phyloP scores from a whole-genome alignment of 2,888 invertebrate genomes.

The Drosophila algonquin region DNA sequence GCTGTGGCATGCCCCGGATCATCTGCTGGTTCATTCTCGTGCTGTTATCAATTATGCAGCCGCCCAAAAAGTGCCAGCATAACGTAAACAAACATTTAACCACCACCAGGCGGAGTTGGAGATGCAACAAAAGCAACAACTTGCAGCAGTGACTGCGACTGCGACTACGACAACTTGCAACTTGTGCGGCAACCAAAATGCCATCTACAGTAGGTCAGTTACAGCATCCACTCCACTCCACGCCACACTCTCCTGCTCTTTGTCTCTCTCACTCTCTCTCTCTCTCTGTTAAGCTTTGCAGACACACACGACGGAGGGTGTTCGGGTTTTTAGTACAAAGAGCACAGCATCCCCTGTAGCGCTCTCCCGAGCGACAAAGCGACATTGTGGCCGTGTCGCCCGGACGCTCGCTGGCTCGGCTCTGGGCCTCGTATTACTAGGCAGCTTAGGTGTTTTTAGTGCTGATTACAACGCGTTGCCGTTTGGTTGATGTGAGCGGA shows the following conservation, averaged over 20 bases:
- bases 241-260: slow-evolving; percentile 17
- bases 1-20: slow-evolving; percentile 1
- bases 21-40: neutral
- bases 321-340: slow-evolving; percentile 65
- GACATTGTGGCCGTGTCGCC: slow-evolving; percentile 55
- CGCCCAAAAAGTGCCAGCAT: slow-evolving; percentile 60
- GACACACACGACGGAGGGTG: slow-evolving; percentile 16
- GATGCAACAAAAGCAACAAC: slow-evolving; percentile 18
- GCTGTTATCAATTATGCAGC: slow-evolving; percentile 69
- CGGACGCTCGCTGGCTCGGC: slow-evolving; percentile 24
- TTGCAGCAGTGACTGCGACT: neutral
- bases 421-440: slow-evolving; percentile 52
- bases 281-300: slow-evolving; percentile 7
- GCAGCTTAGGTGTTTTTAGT: slow-evolving; percentile 81
- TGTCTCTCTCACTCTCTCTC: neutral
- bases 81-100: slow-evolving; percentile 72
- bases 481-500: slow-evolving; percentile 80
- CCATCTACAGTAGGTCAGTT: slow-evolving; percentile 66
- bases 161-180: slow-evolving; percentile 27
- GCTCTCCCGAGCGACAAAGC: slow-evolving; percentile 48
- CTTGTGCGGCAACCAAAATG: slow-evolving; percentile 47
- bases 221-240: slow-evolving; percentile 49
- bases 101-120: slow-evolving; percentile 19
- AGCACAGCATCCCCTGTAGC: slow-evolving; percentile 58
- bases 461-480: slow-evolving; percentile 84